These are phyloP conservation scores for Parotia lawesii DNA, from an alignment of 2,113 vertebrate species.

Conservation along the genomic window DNA sequence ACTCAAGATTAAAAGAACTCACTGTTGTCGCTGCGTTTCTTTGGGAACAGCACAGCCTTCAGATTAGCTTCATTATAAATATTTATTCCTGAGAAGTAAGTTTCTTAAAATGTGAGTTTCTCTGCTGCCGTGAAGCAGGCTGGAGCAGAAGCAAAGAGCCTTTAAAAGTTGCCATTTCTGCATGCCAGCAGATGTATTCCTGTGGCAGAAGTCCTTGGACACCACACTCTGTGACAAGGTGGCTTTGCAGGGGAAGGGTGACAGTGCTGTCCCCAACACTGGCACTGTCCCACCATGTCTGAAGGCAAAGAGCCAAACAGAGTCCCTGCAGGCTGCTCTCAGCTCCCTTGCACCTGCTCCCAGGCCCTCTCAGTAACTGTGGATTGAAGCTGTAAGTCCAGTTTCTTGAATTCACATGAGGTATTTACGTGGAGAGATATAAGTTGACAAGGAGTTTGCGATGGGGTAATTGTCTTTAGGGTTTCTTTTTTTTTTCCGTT, in stretches of 20 bases:
- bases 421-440: neutral
- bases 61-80: neutral
- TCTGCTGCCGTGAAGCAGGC: neutral
- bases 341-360: neutral
- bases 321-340: neutral
- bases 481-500: accelerated
- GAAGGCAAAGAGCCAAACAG: neutral
- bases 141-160: neutral
- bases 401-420: neutral
- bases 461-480: neutral
- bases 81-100: neutral
- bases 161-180: neutral
- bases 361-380: neutral
- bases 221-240: neutral
- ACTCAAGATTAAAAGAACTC: neutral
- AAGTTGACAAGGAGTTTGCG: neutral
- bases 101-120: neutral
- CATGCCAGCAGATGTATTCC: neutral
- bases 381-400: neutral
- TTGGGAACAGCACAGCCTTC: neutral
- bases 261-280: accelerated
- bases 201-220: neutral
- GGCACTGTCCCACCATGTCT: accelerated
- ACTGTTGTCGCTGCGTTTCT: neutral
- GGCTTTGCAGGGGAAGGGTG: neutral